Evolutionary conservation across 2,888 invertebrate genomes (phyloP).

Genomic region (Tinea trinotella): DNA sequence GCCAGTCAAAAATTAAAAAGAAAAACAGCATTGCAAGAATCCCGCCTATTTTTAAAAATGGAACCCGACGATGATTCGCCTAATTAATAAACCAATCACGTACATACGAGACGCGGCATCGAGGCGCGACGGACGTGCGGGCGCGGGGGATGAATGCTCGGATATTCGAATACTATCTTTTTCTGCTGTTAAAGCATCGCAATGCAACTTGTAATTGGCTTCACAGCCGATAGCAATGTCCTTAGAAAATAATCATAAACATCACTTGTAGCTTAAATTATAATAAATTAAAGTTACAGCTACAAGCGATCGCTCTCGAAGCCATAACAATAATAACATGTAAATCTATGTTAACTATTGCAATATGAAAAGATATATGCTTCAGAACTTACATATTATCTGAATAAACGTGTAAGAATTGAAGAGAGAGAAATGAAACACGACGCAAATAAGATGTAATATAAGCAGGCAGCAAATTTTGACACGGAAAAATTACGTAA

Average conservation of each 20-base stretch:
- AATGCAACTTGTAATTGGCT: constrained; percentile 67
- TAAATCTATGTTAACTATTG: no score
- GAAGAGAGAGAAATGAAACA: no score
- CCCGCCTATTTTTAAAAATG: constrained; percentile 72
- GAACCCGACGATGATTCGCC: constrained; percentile 63
- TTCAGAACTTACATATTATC: no score
- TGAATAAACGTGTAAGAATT: no score
- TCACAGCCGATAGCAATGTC: constrained; percentile 34
- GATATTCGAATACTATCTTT: constrained; percentile 69
- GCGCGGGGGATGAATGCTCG: constrained; percentile 67
- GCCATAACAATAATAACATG: no score
- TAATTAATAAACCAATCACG: constrained; percentile 74
- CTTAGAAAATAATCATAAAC: constrained; percentile 2
- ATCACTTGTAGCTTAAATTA: neutral
- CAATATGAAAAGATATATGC: no score
- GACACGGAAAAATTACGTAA: constrained; percentile 53
- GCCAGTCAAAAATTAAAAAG: constrained; percentile 65
- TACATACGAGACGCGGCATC: constrained; percentile 70
- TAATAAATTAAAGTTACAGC: no score
- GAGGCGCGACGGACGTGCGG: constrained; percentile 70
- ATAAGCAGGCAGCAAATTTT: constrained; percentile 29
- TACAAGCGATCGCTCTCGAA: no score
- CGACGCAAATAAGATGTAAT: no score
- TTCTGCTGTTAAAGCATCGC: constrained; percentile 61
- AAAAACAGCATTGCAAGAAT: constrained; percentile 67